Conservation (phyloP, 1,140 invertebrate genomes). For the Thaumetopoea pityocampa region DNA sequence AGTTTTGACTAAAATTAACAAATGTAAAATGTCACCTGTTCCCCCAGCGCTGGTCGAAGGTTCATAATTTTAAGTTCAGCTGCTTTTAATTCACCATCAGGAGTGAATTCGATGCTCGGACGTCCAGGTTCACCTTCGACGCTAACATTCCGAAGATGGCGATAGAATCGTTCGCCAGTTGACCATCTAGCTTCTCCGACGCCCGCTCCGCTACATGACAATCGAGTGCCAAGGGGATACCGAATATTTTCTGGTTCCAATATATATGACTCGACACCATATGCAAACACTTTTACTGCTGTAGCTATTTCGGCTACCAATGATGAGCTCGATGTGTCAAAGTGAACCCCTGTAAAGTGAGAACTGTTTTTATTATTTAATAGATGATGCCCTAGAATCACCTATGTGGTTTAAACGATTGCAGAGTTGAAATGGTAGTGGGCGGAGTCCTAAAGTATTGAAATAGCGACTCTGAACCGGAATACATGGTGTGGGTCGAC, state of each 20-base stretch:
- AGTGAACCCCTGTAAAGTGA: conserved; percentile 85
- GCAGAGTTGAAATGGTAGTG: too few relatives aligned
- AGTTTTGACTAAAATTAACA: background rate
- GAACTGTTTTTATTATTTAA: conserved; percentile 8
- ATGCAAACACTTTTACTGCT: conserved; percentile 92
- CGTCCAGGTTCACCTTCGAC: conserved; percentile 86
- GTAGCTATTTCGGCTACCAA: conserved; percentile 91
- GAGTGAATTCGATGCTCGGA: conserved; percentile 90
- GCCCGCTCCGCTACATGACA: conserved; percentile 86
- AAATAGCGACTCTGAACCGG: too few relatives aligned
- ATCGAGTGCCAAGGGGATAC: conserved; percentile 85
- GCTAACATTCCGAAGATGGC: conserved; percentile 89
- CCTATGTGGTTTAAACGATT: too few relatives aligned
- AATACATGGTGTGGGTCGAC: too few relatives aligned
- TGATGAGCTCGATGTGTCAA: conserved; percentile 88
- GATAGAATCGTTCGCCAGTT: conserved; percentile 84
- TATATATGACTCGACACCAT: conserved; percentile 91
- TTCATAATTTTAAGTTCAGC: conserved; percentile 96
- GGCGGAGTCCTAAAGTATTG: too few relatives aligned
- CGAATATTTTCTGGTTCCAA: conserved; percentile 83
- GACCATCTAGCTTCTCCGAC: conserved; percentile 86
- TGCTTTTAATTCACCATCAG: conserved; percentile 90
- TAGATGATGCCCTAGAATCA: too few relatives aligned
- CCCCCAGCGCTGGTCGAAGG: conserved; percentile 85
- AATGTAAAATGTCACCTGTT: conserved; percentile 52